Conservation (phyloP, 2,113 vertebrate species). For the Centropus unirufus region DNA sequence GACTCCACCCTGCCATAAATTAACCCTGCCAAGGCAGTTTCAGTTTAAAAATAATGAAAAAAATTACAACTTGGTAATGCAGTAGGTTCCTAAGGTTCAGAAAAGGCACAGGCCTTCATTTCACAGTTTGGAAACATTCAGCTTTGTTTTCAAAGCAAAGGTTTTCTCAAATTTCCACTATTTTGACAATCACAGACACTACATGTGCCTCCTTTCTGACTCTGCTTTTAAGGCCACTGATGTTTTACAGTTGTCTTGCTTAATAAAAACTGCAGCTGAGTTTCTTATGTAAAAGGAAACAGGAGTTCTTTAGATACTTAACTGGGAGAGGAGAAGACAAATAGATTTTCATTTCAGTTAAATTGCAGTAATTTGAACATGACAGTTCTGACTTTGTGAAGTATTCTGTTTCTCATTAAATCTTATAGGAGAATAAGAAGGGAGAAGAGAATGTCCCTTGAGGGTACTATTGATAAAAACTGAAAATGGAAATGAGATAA, state of each 20-base stretch:
- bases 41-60: background rate
- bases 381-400: background rate
- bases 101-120: rapidly evolving
- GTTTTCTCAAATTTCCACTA: background rate
- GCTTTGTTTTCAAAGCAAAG: background rate
- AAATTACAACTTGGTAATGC: background rate
- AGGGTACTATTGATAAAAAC: background rate
- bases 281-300: background rate
- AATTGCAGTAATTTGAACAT: background rate
- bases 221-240: background rate
- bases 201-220: background rate
- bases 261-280: background rate
- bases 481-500: background rate
- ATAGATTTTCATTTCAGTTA: background rate
- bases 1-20: background rate
- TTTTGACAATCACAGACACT: background rate
- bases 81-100: background rate
- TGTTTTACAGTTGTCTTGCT: background rate
- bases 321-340: background rate
- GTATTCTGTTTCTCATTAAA: background rate
- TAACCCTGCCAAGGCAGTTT: background rate
- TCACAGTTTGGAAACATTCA: too few relatives aligned
- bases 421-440: background rate
- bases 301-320: background rate
- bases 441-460: background rate